Evolutionary conservation across 2,888 invertebrate species (phyloP), one percentile per base, ranked within the genome.

Genomic region (Bedellia somnulentella): DNA sequence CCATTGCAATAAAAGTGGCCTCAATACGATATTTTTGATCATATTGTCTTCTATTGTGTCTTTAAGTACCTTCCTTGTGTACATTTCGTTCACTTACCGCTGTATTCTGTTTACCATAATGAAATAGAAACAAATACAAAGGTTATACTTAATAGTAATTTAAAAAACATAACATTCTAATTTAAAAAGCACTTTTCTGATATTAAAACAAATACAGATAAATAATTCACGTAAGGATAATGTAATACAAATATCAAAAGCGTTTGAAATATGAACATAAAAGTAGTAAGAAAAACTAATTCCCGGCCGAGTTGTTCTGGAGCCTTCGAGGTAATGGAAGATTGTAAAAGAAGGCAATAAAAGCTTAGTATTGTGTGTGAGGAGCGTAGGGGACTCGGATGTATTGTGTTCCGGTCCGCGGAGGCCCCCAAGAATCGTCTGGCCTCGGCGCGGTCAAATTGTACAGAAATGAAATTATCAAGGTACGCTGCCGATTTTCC

Each of bases 401-500:
- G 71, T 67, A 73, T 73, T 73, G 70, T 73, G 49, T 57, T 59
- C 56, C 63, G 58, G 57, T 52, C 71, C 68, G 52, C 54, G 48
- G 67, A 59, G 70, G 59, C 55, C 61, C 60, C 61, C 58, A 66
- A 64, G 68, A 67, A 64, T 64, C 67, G 70, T 49, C 71, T 64
- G 71, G 70, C 71, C 71, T 67, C 68, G 63, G 55, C 63, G 64
- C 73, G 75, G 70, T 73, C 75, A 75, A 75, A 75, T 75, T 75
- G 75, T 75, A 73, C 73, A 75, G 75, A 75, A 75, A 75, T 75
- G 75, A 73, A 75, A 75, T 75, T 75, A 75, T 75, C 75, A 75
- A 75, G 75, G 75, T 73, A 73, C 75, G 71, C 59, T 73, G 68
- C 70, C 75, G 75, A 75, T 75, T 75, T 75, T 75, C 75, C 71